Base-by-base conservation (phyloP, 2,888 invertebrate species). In the Osmoderma eremita region DNA sequence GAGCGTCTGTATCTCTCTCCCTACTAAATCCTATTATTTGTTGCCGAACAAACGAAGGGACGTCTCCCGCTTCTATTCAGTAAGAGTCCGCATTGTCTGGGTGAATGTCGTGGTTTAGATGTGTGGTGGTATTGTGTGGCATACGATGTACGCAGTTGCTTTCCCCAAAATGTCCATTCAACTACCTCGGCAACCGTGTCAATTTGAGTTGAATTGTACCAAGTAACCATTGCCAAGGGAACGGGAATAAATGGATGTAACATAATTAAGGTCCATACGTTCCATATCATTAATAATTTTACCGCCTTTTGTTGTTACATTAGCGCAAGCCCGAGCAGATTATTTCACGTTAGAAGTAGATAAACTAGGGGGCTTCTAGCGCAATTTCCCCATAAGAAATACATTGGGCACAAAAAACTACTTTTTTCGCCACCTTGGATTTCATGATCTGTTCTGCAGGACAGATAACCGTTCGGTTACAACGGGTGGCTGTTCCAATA, bases 21-120 rank as follows among this genome's bases (percentile, higher is more conserved):
- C 38, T 38, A 53, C 38, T 53, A 53, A 53, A 53, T 53, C 53
- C 53, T 17, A 53, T 53, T 53, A 53, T 53, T 53, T 53, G 53
- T 53, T 38, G 38, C 53, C 18, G 53, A 53, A 53, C 53, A 53
- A 53, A 53, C 38, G 53, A 36, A 13, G 38, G 53, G 18, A 12
- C 53, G 15, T 15, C 18, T 53, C 53, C 30, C 12, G 18, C 38
- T 53, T 53, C 39, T 53, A 18, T 38, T 53, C 53, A 38, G 17
- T 24, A 24, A 18, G 18, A 53, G 36, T 38, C 38, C 15, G 38
- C 38, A 53, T 53, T 53, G 53, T 53, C 18, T 53, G 53, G n/a
- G 18, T 12, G 38, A 53, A 53, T 18, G 15, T 53, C 38, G 18
- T 38, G 6, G 36, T 18, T 36, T 24, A 8, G 10, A 17, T 24